Evolutionary conservation across 2,113 vertebrate species (phyloP).

Genomic region (Rana temporaria): DNA sequence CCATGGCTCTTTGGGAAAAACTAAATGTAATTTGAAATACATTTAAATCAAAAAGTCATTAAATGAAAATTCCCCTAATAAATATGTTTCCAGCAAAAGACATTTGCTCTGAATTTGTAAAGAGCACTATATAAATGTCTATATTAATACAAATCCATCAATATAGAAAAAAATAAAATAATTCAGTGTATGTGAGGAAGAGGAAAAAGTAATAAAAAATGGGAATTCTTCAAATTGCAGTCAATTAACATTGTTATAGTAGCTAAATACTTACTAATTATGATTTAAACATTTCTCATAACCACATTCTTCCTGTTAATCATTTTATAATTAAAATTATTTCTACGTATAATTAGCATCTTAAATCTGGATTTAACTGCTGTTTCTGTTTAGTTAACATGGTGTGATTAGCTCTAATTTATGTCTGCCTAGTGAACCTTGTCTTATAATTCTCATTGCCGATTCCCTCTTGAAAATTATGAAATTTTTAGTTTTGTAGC

Average conservation of each 20-base stretch:
- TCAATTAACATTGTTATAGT: constrained; percentile 47
- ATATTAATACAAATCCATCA: not conserved
- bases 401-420: constrained; percentile 46
- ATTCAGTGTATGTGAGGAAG: not conserved
- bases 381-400: constrained; percentile 51
- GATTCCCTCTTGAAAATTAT: constrained; percentile 9
- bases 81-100: no score
- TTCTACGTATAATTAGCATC: constrained; percentile 51
- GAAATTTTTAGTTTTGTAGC: constrained; percentile 22
- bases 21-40: no score
- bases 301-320: constrained; percentile 51
- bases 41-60: no score
- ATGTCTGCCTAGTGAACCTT: constrained; percentile 39
- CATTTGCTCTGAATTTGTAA: no score
- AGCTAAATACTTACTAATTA: constrained; percentile 51
- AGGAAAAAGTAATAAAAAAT: constrained; percentile 20
- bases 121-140: not conserved
- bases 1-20: no score
- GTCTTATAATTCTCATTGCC: constrained; percentile 28
- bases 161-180: not conserved
- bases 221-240: constrained; percentile 27
- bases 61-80: no score
- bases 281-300: constrained; percentile 41
- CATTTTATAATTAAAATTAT: constrained; percentile 50
- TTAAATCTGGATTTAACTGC: constrained; percentile 45